A percentile compares a stretch with the other conserved stretches of the same genome.
phyloP scores from a whole-genome alignment of 2,113 vertebrate species.

The Nestor notabilis region DNA sequence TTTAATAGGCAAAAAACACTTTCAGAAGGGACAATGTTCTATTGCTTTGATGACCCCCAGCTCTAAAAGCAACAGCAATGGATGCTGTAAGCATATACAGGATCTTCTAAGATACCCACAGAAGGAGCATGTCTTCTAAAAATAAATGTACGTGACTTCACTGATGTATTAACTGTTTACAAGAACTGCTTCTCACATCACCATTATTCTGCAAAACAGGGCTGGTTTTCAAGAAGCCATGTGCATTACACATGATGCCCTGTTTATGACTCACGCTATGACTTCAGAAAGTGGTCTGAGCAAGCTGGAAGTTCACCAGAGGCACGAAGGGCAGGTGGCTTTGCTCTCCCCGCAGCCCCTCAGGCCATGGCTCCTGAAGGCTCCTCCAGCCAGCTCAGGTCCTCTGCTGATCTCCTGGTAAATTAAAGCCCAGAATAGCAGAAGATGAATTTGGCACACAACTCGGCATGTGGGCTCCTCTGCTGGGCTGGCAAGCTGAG shows the following conservation, averaged over 20 bases:
- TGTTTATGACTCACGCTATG: not conserved
- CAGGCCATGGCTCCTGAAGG: not conserved
- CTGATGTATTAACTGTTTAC: not conserved
- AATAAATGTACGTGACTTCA: fast-evolving
- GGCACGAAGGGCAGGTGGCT: not conserved
- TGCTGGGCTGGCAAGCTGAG: not conserved
- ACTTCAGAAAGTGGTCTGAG: not conserved
- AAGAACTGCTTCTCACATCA: not conserved
- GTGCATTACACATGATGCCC: not conserved
- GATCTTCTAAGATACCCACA: not conserved
- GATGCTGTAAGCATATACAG: not conserved
- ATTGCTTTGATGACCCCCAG: not conserved
- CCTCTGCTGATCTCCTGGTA: not conserved
- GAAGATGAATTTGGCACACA: not conserved
- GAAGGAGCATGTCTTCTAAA: not conserved
- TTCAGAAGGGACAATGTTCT: not conserved
- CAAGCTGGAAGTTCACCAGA: not conserved
- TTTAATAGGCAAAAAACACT: not conserved
- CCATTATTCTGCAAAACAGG: not conserved
- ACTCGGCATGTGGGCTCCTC: not conserved
- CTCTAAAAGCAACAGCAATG: not conserved
- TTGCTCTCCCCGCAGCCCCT: not conserved
- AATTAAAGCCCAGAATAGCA: not conserved
- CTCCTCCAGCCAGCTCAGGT: not conserved
- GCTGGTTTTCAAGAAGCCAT: not conserved